A percentile compares a stretch with the other conserved stretches of the same genome.
Evolutionary conservation across 2,888 invertebrate genomes (phyloP).

Genomic region (Tiliacea aurago): DNA sequence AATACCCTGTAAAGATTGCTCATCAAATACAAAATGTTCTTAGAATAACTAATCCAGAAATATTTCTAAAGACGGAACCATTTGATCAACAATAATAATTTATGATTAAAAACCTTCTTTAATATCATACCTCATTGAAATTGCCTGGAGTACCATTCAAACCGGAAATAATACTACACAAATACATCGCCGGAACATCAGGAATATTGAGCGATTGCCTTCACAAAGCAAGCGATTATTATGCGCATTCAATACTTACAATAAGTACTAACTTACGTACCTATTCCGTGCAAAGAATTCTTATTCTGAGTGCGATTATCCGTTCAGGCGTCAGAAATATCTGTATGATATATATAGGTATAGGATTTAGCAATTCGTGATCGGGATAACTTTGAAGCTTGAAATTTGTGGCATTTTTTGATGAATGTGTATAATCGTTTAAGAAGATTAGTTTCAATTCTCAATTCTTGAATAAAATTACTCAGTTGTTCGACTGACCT

Average conservation of each 20-base stretch:
- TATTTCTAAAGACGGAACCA: conserved; percentile 1
- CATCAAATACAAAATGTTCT: neutral
- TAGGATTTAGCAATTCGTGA: conserved; percentile 20
- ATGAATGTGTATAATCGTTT: neutral
- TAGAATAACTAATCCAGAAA: neutral
- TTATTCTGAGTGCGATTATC: conserved; percentile 49
- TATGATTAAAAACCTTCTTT: conserved; percentile 3
- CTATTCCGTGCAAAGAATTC: conserved; percentile 42
- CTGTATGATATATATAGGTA: neutral
- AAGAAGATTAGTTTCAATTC: neutral
- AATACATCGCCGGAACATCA: conserved; percentile 18
- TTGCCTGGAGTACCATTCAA: conserved; percentile 12
- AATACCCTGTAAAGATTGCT: neutral
- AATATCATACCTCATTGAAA: conserved; percentile 15
- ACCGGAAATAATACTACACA: conserved; percentile 19
- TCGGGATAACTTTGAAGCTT: neutral
- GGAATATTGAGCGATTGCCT: conserved; percentile 33
- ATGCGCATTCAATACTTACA: conserved; percentile 46
- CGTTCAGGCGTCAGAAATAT: conserved; percentile 22
- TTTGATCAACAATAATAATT: conserved; percentile 10
- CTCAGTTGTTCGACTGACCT: too few species aligned
- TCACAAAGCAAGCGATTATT: conserved; percentile 44
- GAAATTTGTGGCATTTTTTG: conserved; percentile 11
- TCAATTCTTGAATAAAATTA: too few species aligned
- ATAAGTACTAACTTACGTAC: conserved; percentile 34